A percentile compares a stretch with the other conserved stretches of the same genome.
These are phyloP conservation scores for Melospiza georgiana DNA, from an alignment of 2,113 vertebrate species.

Conservation along the genomic window DNA sequence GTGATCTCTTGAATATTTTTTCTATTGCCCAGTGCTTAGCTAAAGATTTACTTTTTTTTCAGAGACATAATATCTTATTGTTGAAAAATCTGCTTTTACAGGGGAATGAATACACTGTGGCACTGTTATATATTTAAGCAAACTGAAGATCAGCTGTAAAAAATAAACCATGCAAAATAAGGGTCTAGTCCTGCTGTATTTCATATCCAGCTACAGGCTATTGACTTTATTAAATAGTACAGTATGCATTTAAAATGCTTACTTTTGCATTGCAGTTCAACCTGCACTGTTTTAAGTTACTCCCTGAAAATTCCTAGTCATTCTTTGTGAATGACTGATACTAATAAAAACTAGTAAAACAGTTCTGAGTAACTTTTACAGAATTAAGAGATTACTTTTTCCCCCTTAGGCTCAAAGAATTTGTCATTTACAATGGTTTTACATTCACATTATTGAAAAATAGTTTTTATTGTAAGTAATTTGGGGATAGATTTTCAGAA, in stretches of 20 bases:
- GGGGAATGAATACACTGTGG: background rate
- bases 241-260: background rate
- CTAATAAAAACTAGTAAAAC: background rate
- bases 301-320: background rate
- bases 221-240: background rate
- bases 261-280: background rate
- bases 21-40: background rate
- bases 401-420: background rate
- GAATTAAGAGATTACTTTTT: background rate
- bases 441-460: background rate
- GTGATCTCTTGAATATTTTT: background rate
- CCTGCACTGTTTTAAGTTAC: background rate
- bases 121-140: background rate
- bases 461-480: background rate
- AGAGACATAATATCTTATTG: background rate
- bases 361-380: background rate
- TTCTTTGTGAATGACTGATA: background rate
- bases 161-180: background rate
- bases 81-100: slow-evolving; percentile 25
- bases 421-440: background rate
- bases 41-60: slow-evolving; percentile 28
- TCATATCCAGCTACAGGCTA: background rate
- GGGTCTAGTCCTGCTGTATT: background rate
- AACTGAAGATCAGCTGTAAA: background rate
- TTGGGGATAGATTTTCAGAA: background rate